These are phyloP conservation scores for Eristalinus sepulchralis DNA, from an alignment of 2,888 invertebrate species.

Conservation along the genomic window DNA sequence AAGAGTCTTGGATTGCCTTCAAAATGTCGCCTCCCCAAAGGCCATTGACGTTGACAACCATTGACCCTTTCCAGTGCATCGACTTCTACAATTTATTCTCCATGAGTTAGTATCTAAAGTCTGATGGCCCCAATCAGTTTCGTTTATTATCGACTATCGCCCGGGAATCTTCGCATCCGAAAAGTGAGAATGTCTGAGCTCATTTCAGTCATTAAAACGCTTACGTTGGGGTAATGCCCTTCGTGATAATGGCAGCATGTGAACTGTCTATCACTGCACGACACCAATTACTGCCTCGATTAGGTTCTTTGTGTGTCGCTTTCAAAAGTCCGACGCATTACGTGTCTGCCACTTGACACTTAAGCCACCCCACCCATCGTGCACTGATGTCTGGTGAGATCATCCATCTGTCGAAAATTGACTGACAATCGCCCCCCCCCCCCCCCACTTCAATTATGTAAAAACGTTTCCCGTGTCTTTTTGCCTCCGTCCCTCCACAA, in stretches of 20 bases:
- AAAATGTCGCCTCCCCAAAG: too few species aligned
- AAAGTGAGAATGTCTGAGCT: neutral
- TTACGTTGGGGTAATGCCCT: too few species aligned
- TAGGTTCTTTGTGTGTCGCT: neutral
- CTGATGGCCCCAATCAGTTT: neutral
- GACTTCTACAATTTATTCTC: too few species aligned
- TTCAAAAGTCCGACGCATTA: too few species aligned
- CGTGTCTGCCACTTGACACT: neutral
- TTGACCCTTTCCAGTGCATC: too few species aligned
- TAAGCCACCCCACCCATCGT: neutral
- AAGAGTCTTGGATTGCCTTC: too few species aligned
- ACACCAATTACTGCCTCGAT: neutral
- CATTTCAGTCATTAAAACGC: neutral
- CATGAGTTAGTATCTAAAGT: neutral
- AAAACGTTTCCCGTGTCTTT: neutral
- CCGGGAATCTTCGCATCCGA: neutral
- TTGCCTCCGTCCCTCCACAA: neutral
- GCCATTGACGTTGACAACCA: too few species aligned
- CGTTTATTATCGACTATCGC: neutral
- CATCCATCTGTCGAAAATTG: neutral
- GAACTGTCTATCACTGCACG: neutral
- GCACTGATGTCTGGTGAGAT: neutral
- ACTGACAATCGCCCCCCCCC: neutral
- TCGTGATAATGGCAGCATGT: neutral
- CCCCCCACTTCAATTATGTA: neutral